Percentiles rank a stretch among this genome's conserved stretches.
Conservation (phyloP, 2,888 invertebrate genomes). For the Melanostoma scalare region DNA sequence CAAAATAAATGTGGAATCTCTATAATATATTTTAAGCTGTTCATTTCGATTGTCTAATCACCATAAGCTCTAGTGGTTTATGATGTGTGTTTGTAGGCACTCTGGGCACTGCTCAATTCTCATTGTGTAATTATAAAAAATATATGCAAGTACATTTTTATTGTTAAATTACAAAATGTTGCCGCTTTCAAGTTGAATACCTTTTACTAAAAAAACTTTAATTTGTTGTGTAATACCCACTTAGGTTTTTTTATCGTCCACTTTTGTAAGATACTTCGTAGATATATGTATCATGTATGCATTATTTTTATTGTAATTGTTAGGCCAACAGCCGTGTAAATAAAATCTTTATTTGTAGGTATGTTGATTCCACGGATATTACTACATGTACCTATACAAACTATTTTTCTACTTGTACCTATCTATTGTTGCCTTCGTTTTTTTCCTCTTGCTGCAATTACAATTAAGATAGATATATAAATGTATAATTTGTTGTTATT, state of each 20-base stretch:
- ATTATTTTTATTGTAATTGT: slow-evolving; percentile 71
- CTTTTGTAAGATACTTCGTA: slow-evolving; percentile 44
- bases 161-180: slow-evolving; percentile 68
- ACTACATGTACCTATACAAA: neutral
- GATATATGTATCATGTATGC: neutral
- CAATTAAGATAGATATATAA: slow-evolving; percentile 67
- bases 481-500: slow-evolving; percentile 71
- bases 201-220: slow-evolving; percentile 45
- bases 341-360: slow-evolving; percentile 64
- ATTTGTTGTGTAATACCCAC: slow-evolving; percentile 44
- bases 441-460: slow-evolving; percentile 62
- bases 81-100: slow-evolving; percentile 16
- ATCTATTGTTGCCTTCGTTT: slow-evolving; percentile 41
- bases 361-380: slow-evolving; percentile 70
- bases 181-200: slow-evolving; percentile 58
- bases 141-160: slow-evolving; percentile 56
- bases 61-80: too few relatives aligned
- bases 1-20: too few relatives aligned
- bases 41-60: too few relatives aligned
- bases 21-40: too few relatives aligned
- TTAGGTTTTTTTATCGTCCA: slow-evolving; percentile 47
- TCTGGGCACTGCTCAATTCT: neutral
- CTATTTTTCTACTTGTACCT: slow-evolving; percentile 50
- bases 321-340: slow-evolving; percentile 69
- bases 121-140: slow-evolving; percentile 55